Base-by-base conservation (phyloP, 1,140 invertebrate genomes). In the Ceratina australensis region DNA sequence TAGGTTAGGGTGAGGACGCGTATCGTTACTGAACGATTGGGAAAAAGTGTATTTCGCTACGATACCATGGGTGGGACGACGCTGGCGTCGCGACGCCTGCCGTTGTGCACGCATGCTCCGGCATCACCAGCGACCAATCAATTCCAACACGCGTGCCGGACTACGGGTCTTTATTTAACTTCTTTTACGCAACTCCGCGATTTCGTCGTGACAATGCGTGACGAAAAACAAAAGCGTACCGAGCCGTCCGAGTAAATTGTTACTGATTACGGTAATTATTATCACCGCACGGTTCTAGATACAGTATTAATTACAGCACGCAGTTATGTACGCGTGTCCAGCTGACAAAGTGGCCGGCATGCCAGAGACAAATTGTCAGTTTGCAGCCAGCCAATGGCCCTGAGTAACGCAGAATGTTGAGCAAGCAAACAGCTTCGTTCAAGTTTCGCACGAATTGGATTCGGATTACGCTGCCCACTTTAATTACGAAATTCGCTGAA, bases 401-500 rank as follows among this genome's bases (percentile, higher is more conserved):
- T 20, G 33, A 18, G 13, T 13, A 28, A 3, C 10, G 63, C 10
- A 75, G 67, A 71, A 42, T 33, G 24, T 73, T 73, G 69, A 78
- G 64, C 22, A 84, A 78, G 60, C 42, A 64, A 68, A 66, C 50
- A 8, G 15, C 33, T 59, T 60, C 22, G 50, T 26, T 84, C 78
- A 15, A 56, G 52, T 84, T 84, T 83, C 74, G 50, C 18, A 52
- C 57, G 79, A 78, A 68, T 74, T 65, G 28, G 67, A 83, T 60
- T 78, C 66, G 47, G 75, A 84, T 84, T 84, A 78, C 72, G 47
- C 49, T 67, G 52, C 52, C 47, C 52, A 67, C 52, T 66, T 81
- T 75, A 80, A 83, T 83, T 84, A 73, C 66, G 69, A 84, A 84
- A 80, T 81, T 67, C 47, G 77, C 72, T 16, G 52, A 20, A 20